Evolutionary conservation across 2,888 invertebrate species (phyloP).

Genomic region (Mantis religiosa): DNA sequence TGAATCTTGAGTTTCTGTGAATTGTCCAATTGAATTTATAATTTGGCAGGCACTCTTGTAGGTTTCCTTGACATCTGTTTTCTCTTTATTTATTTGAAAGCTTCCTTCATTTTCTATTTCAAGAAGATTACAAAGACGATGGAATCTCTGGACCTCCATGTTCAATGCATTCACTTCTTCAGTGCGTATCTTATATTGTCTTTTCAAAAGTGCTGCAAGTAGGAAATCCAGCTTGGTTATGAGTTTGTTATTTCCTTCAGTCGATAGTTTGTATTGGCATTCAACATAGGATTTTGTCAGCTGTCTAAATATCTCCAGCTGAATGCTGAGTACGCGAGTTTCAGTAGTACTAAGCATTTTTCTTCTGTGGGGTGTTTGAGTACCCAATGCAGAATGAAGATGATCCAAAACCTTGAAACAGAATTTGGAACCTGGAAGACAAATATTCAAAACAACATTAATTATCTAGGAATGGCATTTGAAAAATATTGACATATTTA

Average conservation of each 20-base stretch:
- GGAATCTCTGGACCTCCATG: slow-evolving; percentile 39
- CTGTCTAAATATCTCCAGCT: slow-evolving; percentile 34
- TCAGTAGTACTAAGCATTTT: neutral
- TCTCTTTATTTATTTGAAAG: neutral
- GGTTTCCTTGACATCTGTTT: slow-evolving; percentile 1
- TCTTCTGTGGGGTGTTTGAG: neutral
- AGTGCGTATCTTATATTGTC: slow-evolving; percentile 36
- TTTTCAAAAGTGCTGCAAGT: slow-evolving; percentile 29
- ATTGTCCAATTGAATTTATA: slow-evolving; percentile 31
- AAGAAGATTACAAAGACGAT: slow-evolving; percentile 36
- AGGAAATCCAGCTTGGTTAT: slow-evolving; percentile 34
- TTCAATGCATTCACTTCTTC: slow-evolving; percentile 36
- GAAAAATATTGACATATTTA: too few species aligned
- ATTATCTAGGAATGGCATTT: too few species aligned
- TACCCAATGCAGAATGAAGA: neutral
- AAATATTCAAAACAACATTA: neutral
- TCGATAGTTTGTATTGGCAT: neutral
- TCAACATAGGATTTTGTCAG: neutral
- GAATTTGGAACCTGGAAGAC: neutral
- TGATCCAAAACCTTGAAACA: neutral
- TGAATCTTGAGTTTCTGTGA: slow-evolving; percentile 30
- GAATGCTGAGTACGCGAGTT: slow-evolving; percentile 28
- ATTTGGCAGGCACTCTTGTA: slow-evolving; percentile 18
- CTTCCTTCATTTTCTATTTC: slow-evolving; percentile 14
- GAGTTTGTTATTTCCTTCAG: slow-evolving; percentile 20